Percentiles rank a stretch among this genome's conserved stretches.
Evolutionary conservation across 2,888 invertebrate species (phyloP).

Genomic region (Mongoloraphidia duomilia): DNA sequence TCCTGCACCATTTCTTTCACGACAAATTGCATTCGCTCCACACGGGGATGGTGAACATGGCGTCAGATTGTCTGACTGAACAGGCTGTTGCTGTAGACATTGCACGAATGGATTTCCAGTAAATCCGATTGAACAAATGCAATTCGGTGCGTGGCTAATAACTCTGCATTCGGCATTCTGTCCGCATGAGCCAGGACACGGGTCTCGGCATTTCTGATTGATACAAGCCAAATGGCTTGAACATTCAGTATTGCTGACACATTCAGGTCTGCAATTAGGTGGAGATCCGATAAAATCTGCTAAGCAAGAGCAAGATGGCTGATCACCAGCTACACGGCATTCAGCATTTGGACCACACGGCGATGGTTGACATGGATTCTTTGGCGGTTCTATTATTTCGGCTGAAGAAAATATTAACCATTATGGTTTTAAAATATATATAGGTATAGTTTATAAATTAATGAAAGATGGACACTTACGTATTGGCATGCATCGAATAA

Average conservation of each 20-base stretch:
- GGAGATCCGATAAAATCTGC: constrained; percentile 52
- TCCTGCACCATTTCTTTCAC: constrained; percentile 47
- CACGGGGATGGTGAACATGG: constrained; percentile 55
- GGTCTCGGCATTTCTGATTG: constrained; percentile 57
- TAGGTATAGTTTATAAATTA: background rate
- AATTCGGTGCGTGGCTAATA: constrained; percentile 60
- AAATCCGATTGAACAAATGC: constrained; percentile 45
- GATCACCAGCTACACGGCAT: constrained; percentile 44
- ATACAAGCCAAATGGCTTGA: constrained; percentile 50
- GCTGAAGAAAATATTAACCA: constrained; percentile 18
- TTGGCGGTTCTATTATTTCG: constrained; percentile 15
- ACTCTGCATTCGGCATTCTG: constrained; percentile 56
- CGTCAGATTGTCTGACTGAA: constrained; percentile 36
- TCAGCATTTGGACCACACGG: constrained; percentile 52
- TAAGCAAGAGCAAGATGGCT: constrained; percentile 55
- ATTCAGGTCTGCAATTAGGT: constrained; percentile 60
- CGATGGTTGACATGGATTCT: constrained; percentile 32
- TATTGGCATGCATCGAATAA: constrained; percentile 44
- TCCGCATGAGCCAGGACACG: constrained; percentile 58
- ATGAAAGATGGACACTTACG: constrained; percentile 32
- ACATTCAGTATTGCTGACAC: constrained; percentile 58
- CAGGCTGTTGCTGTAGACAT: constrained; percentile 31
- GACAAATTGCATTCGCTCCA: constrained; percentile 51
- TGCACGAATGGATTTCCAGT: constrained; percentile 53
- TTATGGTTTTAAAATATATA: background rate